These are phyloP conservation scores for Onychorhynchus coronatus DNA, from an alignment of 2,113 vertebrate species.

Conservation along the genomic window DNA sequence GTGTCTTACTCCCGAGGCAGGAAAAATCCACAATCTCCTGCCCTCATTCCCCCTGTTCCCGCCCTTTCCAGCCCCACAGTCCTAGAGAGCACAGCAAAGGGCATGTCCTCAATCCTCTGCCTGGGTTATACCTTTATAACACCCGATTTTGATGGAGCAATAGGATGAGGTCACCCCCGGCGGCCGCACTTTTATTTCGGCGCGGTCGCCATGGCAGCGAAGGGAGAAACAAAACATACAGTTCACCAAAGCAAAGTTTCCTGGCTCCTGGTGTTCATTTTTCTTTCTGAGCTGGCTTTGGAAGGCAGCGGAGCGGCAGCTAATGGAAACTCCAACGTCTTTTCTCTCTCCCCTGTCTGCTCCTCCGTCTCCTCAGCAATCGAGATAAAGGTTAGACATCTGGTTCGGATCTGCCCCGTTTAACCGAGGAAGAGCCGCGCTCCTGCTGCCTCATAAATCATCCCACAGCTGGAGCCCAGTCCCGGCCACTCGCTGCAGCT, in stretches of 20 bases:
- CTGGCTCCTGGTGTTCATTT: conserved; percentile 32
- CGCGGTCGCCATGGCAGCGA: conserved; percentile 18
- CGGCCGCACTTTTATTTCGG: background rate
- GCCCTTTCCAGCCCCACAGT: background rate
- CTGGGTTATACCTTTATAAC: rapidly evolving
- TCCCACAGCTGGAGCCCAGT: conserved; percentile 11
- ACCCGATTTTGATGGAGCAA: background rate
- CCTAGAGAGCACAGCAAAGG: rapidly evolving
- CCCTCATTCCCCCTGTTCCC: background rate
- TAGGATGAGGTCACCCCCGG: background rate
- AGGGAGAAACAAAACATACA: conserved; percentile 29
- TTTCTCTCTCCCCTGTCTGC: background rate
- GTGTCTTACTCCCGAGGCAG: background rate
- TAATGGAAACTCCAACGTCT: background rate
- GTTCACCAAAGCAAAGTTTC: background rate
- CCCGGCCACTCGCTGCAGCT: background rate
- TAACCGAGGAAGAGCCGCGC: background rate
- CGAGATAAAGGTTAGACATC: conserved; percentile 71
- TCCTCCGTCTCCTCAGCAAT: background rate
- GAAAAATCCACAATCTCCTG: background rate
- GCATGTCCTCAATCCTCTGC: background rate
- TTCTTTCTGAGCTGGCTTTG: conserved; percentile 30
- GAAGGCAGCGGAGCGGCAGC: background rate
- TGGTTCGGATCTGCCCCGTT: conserved; percentile 70
- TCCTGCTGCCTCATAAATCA: conserved; percentile 63